Conservation (phyloP, 1,140 invertebrate species). For the Manduca sexta region DNA sequence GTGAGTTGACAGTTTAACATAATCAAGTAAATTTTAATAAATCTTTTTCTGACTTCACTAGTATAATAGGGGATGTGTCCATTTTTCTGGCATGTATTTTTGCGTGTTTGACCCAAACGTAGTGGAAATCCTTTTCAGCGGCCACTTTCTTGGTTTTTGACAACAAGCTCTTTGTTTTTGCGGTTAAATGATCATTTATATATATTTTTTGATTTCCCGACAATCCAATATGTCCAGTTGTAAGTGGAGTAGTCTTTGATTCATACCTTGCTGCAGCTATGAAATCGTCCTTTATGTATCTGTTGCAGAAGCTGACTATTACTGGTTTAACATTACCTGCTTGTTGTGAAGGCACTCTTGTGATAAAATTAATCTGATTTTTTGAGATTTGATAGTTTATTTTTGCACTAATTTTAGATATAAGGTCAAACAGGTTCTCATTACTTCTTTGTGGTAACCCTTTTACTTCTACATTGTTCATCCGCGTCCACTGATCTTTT, state of each 20-base stretch:
- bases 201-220: not conserved
- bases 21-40: too few relatives aligned
- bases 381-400: slow-evolving; percentile 6
- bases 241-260: not conserved
- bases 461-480: slow-evolving; percentile 9
- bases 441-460: slow-evolving; percentile 5
- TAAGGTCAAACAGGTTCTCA: slow-evolving; percentile 8
- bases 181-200: slow-evolving; percentile 3
- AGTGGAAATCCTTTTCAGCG: too few relatives aligned
- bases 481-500: slow-evolving; percentile 4
- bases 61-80: too few relatives aligned
- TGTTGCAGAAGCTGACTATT: slow-evolving; percentile 7
- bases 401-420: slow-evolving; percentile 4
- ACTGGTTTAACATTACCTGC: slow-evolving; percentile 6
- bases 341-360: slow-evolving; percentile 6
- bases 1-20: too few relatives aligned
- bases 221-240: slow-evolving; percentile 2
- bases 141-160: too few relatives aligned
- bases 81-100: too few relatives aligned
- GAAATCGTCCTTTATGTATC: slow-evolving; percentile 12
- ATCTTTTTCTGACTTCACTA: too few relatives aligned
- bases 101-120: too few relatives aligned
- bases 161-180: too few relatives aligned
- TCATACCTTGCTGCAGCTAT: slow-evolving; percentile 8
- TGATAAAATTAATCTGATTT: slow-evolving; percentile 9